Percentiles rank a stretch among this genome's conserved stretches.
These are phyloP conservation scores for Trachelus tabidus DNA, from an alignment of 2,888 invertebrate species.

Conservation along the genomic window DNA sequence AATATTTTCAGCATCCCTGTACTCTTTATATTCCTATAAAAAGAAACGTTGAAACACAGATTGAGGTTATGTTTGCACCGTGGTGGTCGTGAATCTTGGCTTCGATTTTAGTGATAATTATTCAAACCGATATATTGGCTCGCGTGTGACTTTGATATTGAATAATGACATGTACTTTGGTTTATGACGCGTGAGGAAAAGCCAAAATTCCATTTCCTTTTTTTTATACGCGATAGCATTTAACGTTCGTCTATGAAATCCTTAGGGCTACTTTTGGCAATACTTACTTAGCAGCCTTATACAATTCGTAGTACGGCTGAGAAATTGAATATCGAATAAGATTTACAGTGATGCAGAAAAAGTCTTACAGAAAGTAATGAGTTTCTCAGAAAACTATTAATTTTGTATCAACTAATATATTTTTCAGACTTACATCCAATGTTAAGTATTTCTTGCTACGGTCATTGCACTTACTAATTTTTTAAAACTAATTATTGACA, in stretches of 20 bases:
- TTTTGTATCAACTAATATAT: not conserved
- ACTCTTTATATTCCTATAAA: constrained; percentile 88
- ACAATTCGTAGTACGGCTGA: not conserved
- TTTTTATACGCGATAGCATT: not conserved
- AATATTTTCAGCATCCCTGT: constrained; percentile 89
- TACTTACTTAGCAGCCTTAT: not conserved
- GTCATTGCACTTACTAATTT: not conserved
- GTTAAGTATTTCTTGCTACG: not conserved
- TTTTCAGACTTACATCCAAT: not conserved
- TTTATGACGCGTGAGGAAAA: not conserved
- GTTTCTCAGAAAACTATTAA: not conserved
- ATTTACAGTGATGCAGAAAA: not conserved
- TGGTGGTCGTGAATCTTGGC: not conserved
- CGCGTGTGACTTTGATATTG: not conserved
- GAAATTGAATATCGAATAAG: not conserved
- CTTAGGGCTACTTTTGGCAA: not conserved
- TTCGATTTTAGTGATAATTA: not conserved
- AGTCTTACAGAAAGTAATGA: not conserved
- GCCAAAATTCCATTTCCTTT: not conserved
- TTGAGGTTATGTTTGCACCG: not conserved
- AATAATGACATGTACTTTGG: not conserved
- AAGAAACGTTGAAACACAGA: constrained; percentile 28
- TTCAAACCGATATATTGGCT: not conserved
- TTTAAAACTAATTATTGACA: not conserved
- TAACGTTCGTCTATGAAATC: not conserved